Conservation (phyloP, 2,113 vertebrate species). For the Axis porcinus region DNA sequence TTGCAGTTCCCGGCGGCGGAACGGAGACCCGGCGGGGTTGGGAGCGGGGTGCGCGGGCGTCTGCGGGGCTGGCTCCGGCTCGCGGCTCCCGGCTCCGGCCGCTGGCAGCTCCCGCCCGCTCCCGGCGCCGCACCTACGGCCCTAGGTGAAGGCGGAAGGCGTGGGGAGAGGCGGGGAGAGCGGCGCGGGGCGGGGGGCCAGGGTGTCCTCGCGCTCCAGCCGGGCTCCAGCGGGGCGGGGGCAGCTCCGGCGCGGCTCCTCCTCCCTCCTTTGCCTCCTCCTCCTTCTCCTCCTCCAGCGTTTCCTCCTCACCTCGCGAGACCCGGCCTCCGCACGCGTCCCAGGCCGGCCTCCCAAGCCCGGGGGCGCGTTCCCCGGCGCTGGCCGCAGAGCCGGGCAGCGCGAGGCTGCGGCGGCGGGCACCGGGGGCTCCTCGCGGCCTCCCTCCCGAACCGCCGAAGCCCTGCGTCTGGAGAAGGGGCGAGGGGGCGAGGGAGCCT, state of each 20-base stretch:
- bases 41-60: not conserved
- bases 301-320: conserved; percentile 62
- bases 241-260: conserved; percentile 29
- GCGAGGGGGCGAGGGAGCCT: not conserved
- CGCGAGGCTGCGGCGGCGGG: not conserved
- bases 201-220: not conserved
- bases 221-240: conserved; percentile 23
- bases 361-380: not conserved
- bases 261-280: not conserved
- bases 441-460: not conserved
- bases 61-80: not conserved
- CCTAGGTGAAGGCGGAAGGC: conserved; percentile 62
- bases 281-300: not conserved
- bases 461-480: conserved; percentile 7
- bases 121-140: conserved; percentile 58
- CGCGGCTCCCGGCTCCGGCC: not conserved
- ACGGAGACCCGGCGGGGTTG: not conserved
- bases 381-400: not conserved
- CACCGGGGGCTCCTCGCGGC: conserved; percentile 32
- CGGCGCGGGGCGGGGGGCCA: not conserved
- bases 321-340: conserved; percentile 7
- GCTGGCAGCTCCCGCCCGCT: not conserved
- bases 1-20: too few species aligned
- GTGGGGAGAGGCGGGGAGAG: conserved; percentile 36
- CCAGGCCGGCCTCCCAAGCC: not conserved